phyloP scores from a whole-genome alignment of 2,113 vertebrate species.

The Takifugu bimaculatus region DNA sequence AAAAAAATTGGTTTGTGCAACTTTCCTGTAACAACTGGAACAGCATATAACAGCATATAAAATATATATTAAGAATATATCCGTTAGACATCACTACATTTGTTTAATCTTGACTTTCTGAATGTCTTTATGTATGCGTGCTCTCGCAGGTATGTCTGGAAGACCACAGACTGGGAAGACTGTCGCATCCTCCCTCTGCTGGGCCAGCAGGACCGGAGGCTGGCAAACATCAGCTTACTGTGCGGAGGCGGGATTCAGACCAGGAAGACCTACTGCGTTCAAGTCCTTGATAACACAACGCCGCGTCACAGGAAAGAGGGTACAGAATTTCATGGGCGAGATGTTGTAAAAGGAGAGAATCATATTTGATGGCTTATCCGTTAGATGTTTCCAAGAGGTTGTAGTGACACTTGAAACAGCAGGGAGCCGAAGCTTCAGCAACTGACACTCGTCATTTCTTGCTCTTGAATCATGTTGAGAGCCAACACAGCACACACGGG shows the following conservation, averaged over 20 bases:
- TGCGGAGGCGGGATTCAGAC: conserved; percentile 92
- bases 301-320: conserved; percentile 80
- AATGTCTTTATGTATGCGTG: conserved; percentile 5
- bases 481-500: too few species aligned
- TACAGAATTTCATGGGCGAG: conserved; percentile 43
- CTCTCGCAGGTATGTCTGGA: conserved; percentile 85
- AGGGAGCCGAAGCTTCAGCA: too few species aligned
- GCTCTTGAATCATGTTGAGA: too few species aligned
- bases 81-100: not conserved
- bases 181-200: conserved; percentile 83
- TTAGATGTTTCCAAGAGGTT: too few species aligned
- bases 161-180: conserved; percentile 86
- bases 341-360: too few species aligned
- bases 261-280: conserved; percentile 86
- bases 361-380: too few species aligned
- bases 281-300: conserved; percentile 61
- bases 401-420: too few species aligned
- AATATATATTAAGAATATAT: too few species aligned
- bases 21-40: too few species aligned
- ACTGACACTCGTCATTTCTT: too few species aligned
- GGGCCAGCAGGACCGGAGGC: conserved; percentile 75
- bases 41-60: too few species aligned
- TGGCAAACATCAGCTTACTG: conserved; percentile 61
- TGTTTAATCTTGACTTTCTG: conserved; percentile 8
- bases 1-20: not conserved